A percentile compares a stretch with the other conserved stretches of the same genome.
phyloP scores from a whole-genome alignment of 2,113 vertebrate genomes.

The Maylandia zebra region DNA sequence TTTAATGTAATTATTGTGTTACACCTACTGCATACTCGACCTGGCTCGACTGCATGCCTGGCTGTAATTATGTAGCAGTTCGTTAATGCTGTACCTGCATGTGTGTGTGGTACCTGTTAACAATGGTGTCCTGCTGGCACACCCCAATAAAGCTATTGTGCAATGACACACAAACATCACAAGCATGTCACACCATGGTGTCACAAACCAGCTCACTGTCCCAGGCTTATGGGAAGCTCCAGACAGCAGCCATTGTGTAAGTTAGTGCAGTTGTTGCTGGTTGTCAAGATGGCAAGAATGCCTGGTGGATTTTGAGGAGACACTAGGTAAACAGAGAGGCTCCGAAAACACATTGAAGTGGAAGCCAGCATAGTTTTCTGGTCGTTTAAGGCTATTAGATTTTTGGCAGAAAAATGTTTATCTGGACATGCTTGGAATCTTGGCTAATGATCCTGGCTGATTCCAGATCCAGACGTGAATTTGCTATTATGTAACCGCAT shows the following conservation, averaged over 20 bases:
- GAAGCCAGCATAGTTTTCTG: neutral
- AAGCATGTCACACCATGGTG: conserved; percentile 42
- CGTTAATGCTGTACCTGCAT: neutral
- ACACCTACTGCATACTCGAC: neutral
- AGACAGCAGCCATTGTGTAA: neutral
- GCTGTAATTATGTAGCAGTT: neutral
- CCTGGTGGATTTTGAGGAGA: conserved; percentile 13
- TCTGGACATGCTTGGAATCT: neutral
- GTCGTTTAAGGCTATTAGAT: neutral
- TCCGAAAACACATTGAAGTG: neutral
- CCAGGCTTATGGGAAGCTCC: neutral
- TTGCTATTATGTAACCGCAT: neutral
- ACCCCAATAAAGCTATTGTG: neutral
- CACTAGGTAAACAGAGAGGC: neutral
- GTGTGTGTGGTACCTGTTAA: neutral
- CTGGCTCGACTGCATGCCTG: neutral
- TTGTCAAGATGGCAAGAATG: conserved; percentile 26
- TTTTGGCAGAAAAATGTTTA: neutral
- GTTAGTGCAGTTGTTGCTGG: neutral
- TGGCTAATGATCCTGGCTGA: neutral
- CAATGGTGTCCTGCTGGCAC: neutral
- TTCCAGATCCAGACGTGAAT: neutral
- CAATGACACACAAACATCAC: neutral
- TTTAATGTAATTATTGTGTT: neutral
- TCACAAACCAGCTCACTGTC: neutral